These are phyloP conservation scores for Tachysurus fulvidraco DNA, from an alignment of 2,113 vertebrate species.

Conservation along the genomic window DNA sequence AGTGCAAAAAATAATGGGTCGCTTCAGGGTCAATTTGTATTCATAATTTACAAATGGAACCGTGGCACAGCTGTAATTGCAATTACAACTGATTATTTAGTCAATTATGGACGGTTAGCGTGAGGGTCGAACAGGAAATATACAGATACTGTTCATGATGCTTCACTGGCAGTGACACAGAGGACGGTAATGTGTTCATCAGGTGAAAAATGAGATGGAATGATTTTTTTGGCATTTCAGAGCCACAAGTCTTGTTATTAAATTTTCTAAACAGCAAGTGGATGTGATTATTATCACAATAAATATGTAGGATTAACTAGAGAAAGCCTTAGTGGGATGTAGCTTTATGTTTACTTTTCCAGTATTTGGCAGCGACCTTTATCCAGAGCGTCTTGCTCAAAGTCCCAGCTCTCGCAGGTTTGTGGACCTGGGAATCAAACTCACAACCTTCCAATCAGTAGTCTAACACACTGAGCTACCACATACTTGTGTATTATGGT, in stretches of 20 bases:
- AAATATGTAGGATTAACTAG: not conserved
- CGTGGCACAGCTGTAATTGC: constrained; percentile 68
- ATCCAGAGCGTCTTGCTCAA: no score
- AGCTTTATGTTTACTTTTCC: not conserved
- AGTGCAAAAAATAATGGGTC: constrained; percentile 40
- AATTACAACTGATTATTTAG: constrained; percentile 77
- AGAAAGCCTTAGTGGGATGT: not conserved
- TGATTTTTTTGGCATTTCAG: constrained; percentile 51
- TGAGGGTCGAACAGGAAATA: constrained; percentile 70
- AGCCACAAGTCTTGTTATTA: constrained; percentile 28
- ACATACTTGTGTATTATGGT: no score
- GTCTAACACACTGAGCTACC: no score
- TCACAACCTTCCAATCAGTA: no score
- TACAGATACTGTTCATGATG: constrained; percentile 57
- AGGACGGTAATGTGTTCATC: constrained; percentile 72
- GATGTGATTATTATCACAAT: constrained; percentile 29
- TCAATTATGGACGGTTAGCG: constrained; percentile 73
- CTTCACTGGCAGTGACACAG: constrained; percentile 64
- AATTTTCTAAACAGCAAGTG: constrained; percentile 39
- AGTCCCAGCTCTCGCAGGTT: no score
- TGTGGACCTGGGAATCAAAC: no score
- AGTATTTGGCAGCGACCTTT: no score
- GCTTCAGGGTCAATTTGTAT: constrained; percentile 70
- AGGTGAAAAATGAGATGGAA: constrained; percentile 64
- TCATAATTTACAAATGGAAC: constrained; percentile 75